Percentiles rank a stretch among this genome's conserved stretches.
phyloP scores from a whole-genome alignment of 2,797 vertebrate genomes.

The Furcifer pardalis region DNA sequence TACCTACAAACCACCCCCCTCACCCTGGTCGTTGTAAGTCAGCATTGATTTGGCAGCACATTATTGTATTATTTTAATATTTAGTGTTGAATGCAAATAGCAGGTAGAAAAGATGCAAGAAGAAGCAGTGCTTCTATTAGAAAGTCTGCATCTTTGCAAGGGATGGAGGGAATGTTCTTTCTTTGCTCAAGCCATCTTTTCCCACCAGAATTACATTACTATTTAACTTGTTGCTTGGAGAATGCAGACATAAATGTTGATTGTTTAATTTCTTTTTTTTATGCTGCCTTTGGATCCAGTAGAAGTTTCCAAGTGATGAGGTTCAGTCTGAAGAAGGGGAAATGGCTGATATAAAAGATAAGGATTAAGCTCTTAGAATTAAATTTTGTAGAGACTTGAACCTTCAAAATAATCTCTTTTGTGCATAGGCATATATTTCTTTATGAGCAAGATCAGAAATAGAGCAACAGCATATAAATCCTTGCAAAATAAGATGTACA shows the following conservation, averaged over 20 bases:
- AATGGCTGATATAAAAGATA: neutral
- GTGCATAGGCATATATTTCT: neutral
- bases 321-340: neutral
- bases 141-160: neutral
- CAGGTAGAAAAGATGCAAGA: neutral
- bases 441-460: neutral
- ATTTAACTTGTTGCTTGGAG: neutral
- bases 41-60: too few species aligned
- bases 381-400: neutral
- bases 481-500: slow-evolving; percentile 17
- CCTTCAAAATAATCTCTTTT: neutral
- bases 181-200: neutral
- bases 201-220: neutral
- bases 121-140: neutral
- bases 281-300: neutral
- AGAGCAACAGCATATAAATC: neutral
- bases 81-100: neutral
- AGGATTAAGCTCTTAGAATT: neutral
- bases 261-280: neutral
- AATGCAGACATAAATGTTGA: neutral
- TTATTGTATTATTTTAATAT: too few species aligned
- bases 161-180: neutral
- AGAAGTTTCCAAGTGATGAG: neutral
- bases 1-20: too few species aligned
- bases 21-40: too few species aligned